These are phyloP conservation scores for Polydrusus cervinus DNA, from an alignment of 2,888 invertebrate species.

Conservation along the genomic window DNA sequence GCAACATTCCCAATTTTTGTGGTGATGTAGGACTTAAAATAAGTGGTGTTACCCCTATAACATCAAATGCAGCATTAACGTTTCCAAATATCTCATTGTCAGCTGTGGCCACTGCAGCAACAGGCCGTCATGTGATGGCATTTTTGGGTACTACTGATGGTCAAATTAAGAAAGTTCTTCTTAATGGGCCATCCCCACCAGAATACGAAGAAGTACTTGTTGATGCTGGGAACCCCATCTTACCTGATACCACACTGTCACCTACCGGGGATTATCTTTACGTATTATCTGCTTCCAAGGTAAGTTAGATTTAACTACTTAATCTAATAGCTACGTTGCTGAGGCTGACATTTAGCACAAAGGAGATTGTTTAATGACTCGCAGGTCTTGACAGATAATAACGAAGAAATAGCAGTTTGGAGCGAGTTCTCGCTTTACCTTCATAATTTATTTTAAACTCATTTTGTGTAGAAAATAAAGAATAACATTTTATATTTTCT, in stretches of 20 bases:
- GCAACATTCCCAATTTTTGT: conserved; percentile 94
- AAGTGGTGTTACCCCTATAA: conserved; percentile 90
- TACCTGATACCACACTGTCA: conserved; percentile 91
- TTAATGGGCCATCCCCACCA: conserved; percentile 82
- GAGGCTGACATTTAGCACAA: too few species aligned
- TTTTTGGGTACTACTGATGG: conserved; percentile 94
- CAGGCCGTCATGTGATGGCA: conserved; percentile 93
- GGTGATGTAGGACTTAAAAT: conserved; percentile 94
- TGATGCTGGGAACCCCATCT: conserved; percentile 84
- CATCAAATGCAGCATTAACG: conserved; percentile 82
- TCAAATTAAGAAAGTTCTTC: conserved; percentile 87
- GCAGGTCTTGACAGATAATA: neutral
- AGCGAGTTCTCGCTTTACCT: too few species aligned
- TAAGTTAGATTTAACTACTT: conserved; percentile 65
- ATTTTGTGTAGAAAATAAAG: too few species aligned
- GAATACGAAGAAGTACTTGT: conserved; percentile 92
- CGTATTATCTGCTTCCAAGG: conserved; percentile 85
- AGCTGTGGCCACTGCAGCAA: conserved; percentile 89
- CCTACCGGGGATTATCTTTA: conserved; percentile 89
- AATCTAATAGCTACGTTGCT: neutral
- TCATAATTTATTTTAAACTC: too few species aligned
- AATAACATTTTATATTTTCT: too few species aligned
- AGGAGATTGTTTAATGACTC: neutral
- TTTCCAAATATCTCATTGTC: conserved; percentile 88
- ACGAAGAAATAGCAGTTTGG: too few species aligned